Conservation (phyloP, 1,140 invertebrate species). For the Drosophila eugracilis region DNA sequence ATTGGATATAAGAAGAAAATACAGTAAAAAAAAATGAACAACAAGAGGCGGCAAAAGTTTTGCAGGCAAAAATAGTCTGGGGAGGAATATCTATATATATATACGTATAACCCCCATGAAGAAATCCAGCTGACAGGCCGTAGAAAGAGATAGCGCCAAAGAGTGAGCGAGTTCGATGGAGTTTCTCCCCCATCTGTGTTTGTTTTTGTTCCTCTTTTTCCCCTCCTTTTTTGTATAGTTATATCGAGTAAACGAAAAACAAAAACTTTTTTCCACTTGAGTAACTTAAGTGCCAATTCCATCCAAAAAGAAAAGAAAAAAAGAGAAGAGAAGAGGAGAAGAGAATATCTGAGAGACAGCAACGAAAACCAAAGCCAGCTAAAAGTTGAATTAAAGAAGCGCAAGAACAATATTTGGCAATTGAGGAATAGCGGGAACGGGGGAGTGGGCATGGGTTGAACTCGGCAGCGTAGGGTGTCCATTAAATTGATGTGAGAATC, state of each 20-base stretch:
- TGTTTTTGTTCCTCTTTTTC: constrained; percentile 27
- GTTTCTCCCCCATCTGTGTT: constrained; percentile 45
- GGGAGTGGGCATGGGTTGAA: constrained; percentile 6
- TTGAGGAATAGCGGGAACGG: constrained; percentile 13
- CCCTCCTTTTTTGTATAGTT: constrained; percentile 53
- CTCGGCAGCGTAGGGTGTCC: constrained; percentile 28
- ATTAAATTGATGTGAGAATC: constrained; percentile 61
- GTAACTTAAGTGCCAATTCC: constrained; percentile 83
- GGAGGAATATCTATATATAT: constrained; percentile 8
- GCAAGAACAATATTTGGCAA: constrained; percentile 44
- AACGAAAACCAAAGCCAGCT: constrained; percentile 26
- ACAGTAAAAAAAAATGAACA: constrained; percentile 22
- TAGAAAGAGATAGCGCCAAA: constrained; percentile 7
- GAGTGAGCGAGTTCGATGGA: constrained; percentile 1
- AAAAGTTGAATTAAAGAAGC: constrained; percentile 42
- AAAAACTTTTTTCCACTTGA: constrained; percentile 84
- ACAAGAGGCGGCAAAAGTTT: constrained; percentile 43
- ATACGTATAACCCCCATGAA: constrained; percentile 62
- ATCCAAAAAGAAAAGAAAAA: constrained; percentile 37
- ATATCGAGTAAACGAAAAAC: constrained; percentile 80
- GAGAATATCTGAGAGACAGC: too few relatives aligned
- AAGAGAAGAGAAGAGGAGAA: constrained; percentile 30
- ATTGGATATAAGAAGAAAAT: constrained; percentile 59
- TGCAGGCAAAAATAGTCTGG: constrained; percentile 37
- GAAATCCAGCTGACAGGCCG: constrained; percentile 76